Evolutionary conservation across 2,113 vertebrate species (phyloP).

Genomic region (Proterorhinus semilunaris): DNA sequence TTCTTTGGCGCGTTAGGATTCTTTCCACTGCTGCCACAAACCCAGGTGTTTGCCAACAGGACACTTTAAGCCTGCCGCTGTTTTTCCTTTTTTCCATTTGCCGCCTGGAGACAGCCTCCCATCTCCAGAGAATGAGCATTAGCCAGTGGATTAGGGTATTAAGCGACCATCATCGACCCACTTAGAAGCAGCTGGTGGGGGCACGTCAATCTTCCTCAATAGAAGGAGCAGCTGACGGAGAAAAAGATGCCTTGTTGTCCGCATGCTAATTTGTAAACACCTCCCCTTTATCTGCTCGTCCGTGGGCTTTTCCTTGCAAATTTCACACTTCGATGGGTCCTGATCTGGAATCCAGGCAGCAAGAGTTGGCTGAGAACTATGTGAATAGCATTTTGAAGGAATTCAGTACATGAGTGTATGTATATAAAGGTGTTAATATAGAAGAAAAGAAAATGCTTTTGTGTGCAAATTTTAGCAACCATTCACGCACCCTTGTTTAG

Average conservation of each 20-base stretch:
- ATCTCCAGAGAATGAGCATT: slow-evolving; percentile 29
- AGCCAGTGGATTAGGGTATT: slow-evolving; percentile 37
- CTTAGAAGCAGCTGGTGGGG: slow-evolving; percentile 20
- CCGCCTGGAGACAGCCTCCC: slow-evolving; percentile 6
- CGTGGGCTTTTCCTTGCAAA: not conserved
- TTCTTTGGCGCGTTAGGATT: not conserved
- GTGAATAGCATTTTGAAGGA: not conserved
- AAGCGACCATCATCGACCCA: slow-evolving; percentile 26
- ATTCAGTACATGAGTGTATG: too few species aligned
- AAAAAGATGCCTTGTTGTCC: slow-evolving; percentile 13
- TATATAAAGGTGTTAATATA: too few species aligned
- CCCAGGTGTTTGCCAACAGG: slow-evolving; percentile 7
- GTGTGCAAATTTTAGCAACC: too few species aligned
- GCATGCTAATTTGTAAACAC: slow-evolving; percentile 11
- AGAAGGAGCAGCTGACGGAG: slow-evolving; percentile 6
- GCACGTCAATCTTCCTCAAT: slow-evolving; percentile 20
- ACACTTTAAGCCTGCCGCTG: slow-evolving; percentile 9
- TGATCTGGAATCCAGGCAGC: not conserved
- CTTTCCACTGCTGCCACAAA: not conserved
- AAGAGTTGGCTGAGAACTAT: slow-evolving; percentile 12
- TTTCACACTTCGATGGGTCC: not conserved
- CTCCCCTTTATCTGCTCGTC: not conserved
- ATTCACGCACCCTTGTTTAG: too few species aligned
- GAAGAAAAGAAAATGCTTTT: too few species aligned
- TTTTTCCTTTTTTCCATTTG: slow-evolving; percentile 11